Evolutionary conservation across 2,113 vertebrate genomes (phyloP).

Genomic region (Microtus richardsoni): DNA sequence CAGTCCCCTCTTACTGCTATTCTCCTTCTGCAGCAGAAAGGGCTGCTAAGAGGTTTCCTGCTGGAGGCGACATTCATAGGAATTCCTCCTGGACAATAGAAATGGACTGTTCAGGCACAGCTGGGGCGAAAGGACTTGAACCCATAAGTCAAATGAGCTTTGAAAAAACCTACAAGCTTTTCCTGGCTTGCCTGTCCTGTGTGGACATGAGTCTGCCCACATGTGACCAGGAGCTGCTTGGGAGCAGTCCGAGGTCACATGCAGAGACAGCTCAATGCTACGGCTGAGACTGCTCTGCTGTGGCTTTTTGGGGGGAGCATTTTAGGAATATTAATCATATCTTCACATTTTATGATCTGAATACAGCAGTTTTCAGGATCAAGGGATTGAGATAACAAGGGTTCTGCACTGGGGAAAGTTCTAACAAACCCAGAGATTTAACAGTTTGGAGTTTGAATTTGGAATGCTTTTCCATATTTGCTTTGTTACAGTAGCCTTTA

Average conservation of each 20-base stretch:
- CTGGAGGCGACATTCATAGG: background rate
- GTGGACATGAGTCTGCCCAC: background rate
- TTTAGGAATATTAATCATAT: constrained; percentile 58
- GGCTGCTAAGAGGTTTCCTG: background rate
- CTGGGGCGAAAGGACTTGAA: background rate
- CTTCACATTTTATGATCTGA: constrained; percentile 52
- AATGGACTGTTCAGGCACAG: background rate
- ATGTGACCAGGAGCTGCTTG: too few relatives aligned
- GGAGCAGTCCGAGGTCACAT: fast-evolving
- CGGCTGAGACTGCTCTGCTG: constrained; percentile 8
- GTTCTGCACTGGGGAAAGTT: constrained; percentile 11
- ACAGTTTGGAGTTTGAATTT: constrained; percentile 56
- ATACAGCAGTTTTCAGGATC: constrained; percentile 52
- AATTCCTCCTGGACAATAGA: background rate
- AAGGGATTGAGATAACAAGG: constrained; percentile 37
- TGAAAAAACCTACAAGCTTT: background rate
- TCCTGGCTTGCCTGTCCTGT: background rate
- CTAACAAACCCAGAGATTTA: constrained; percentile 48
- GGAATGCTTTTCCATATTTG: constrained; percentile 30
- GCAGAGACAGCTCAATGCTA: background rate
- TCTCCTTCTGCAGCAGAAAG: background rate
- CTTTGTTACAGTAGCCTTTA: background rate
- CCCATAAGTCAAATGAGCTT: background rate
- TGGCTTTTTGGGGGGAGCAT: constrained; percentile 45
- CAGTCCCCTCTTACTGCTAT: background rate